Base-by-base conservation (phyloP, 2,797 vertebrate genomes). In the Dendrocincla fuliginosa region DNA sequence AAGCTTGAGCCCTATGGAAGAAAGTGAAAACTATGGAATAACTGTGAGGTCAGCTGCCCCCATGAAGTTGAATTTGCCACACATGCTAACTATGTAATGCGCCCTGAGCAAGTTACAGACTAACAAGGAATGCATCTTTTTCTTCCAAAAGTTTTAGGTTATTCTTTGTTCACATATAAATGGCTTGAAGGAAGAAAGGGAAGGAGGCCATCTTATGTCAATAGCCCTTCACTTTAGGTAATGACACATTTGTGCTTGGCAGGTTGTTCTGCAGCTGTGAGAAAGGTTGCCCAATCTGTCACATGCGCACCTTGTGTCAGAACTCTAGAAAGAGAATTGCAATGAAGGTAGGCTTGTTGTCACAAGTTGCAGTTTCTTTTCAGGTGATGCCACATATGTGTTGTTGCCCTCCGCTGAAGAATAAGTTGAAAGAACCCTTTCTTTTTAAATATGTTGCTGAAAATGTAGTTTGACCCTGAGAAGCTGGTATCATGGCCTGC, bases 11-110 rank as follows among this genome's bases (percentile, higher is more conserved):
- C 28, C 17, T 44, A n/a, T 61, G 65, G 47, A 57, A 81, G 19
- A 75, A 74, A 44, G 20, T 20, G 24, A 64, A 76, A 78, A 53
- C 20, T 70, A 5, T 42, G 46, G 50, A 85, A 3, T 16, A 70
- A 57, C 4, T 18, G 5, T 61, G 25, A 0, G 0, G 44, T 68
- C 33, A 64, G 37, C 49, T 78, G 12, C n/a, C n/a, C 20, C n/a
- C 3, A 1, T 20, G 18, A 68, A 78, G 77, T 5, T 68, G 53
- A 64, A 65, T 89, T 93, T 91, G 5, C 19, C 16, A 47, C 15
- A 44, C 11, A 13, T 0, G 2, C 6, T 33, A 49, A 57, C 60
- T 80, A 7, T 52, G 39, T 52, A 14, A 16, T 79, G 24, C 44
- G 16, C 52, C 15, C n/a, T 57, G 42, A 64, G 20, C 44, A 67